Conservation (phyloP, 1,140 invertebrate genomes). For the Eciton burchellii region DNA sequence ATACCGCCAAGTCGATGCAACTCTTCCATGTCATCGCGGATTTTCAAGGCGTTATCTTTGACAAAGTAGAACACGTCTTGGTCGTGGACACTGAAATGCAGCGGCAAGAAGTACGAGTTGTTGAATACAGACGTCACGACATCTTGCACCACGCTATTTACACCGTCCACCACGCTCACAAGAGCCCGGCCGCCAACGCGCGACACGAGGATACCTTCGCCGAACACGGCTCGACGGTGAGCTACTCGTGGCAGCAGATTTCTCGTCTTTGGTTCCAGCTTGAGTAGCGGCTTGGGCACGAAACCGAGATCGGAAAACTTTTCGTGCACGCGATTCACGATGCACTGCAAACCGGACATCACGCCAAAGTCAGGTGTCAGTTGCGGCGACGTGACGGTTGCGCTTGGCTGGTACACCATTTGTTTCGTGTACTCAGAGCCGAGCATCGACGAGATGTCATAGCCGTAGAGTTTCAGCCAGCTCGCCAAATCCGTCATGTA, state of each 20-base stretch:
- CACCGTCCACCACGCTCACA: conserved; percentile 94
- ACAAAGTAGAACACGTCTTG: conserved; percentile 98
- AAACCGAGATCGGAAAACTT: conserved; percentile 93
- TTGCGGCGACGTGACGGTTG: conserved; percentile 91
- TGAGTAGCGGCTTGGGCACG: conserved; percentile 92
- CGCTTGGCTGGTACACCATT: conserved; percentile 92
- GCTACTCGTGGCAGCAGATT: conserved; percentile 92
- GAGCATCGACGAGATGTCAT: conserved; percentile 94
- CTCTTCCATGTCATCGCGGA: conserved; percentile 95
- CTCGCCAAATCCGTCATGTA: conserved; percentile 94
- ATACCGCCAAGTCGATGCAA: conserved; percentile 93
- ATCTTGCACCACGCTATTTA: conserved; percentile 95
- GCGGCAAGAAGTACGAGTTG: conserved; percentile 95
- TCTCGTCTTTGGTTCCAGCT: conserved; percentile 92
- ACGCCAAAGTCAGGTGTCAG: conserved; percentile 94
- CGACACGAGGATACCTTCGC: conserved; percentile 95
- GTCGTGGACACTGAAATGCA: conserved; percentile 96
- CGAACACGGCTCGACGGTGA: conserved; percentile 94
- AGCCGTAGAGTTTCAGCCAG: conserved; percentile 96
- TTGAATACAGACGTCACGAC: conserved; percentile 97
- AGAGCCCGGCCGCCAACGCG: conserved; percentile 91
- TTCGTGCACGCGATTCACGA: conserved; percentile 92
- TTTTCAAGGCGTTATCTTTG: conserved; percentile 94
- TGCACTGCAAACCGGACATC: conserved; percentile 94
- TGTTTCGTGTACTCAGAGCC: conserved; percentile 91